These are phyloP conservation scores for Dendrolimus houi DNA, from an alignment of 2,888 invertebrate species.

Conservation along the genomic window DNA sequence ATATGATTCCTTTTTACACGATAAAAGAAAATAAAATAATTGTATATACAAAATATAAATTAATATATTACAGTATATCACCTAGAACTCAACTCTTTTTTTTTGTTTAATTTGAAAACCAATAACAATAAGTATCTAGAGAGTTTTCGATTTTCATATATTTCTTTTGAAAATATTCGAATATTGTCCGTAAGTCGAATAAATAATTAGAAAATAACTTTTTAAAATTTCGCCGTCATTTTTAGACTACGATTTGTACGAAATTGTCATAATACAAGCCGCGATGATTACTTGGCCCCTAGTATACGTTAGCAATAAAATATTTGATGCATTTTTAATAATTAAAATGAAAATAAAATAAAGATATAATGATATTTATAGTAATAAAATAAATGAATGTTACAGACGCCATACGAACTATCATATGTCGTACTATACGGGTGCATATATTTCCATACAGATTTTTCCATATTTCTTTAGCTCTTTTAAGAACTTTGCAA, in stretches of 20 bases:
- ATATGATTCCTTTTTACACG: conserved; percentile 67
- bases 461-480: too few relatives aligned
- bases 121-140: conserved; percentile 62
- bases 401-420: neutral
- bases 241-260: conserved; percentile 1
- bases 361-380: conserved; percentile 5
- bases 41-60: conserved; percentile 65
- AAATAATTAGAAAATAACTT: conserved; percentile 23
- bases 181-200: conserved; percentile 30
- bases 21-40: conserved; percentile 42
- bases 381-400: neutral
- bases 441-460: too few relatives aligned
- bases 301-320: neutral
- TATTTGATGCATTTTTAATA: conserved; percentile 7
- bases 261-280: conserved; percentile 2
- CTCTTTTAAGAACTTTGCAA: too few relatives aligned
- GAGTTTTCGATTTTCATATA: conserved; percentile 29
- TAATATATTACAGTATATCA: conserved; percentile 13
- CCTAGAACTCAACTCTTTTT: neutral
- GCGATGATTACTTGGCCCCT: conserved; percentile 1
- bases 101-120: conserved; percentile 34
- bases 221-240: conserved; percentile 8
- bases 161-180: conserved; percentile 27
- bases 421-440: too few relatives aligned
- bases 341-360: conserved; percentile 6